phyloP scores from a whole-genome alignment of 2,797 vertebrate species.

The Betta splendens region DNA sequence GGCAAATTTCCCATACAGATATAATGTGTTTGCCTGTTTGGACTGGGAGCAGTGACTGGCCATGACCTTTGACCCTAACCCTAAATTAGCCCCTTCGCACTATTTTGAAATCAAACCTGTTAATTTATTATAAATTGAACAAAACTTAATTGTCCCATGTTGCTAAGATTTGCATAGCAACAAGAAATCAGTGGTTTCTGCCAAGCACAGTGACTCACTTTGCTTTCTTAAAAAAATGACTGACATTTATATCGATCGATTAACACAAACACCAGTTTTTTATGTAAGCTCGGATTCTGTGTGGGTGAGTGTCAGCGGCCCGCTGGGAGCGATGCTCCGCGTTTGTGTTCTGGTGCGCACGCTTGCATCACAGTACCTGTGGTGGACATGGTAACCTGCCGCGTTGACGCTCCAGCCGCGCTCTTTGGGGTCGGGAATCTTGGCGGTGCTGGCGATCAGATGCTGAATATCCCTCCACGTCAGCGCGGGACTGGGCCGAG shows the following conservation, averaged over 20 bases:
- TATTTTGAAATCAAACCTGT: too few relatives aligned
- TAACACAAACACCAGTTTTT: too few relatives aligned
- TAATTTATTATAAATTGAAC: too few relatives aligned
- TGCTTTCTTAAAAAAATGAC: not conserved
- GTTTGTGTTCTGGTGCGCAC: not conserved
- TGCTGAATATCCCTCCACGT: constrained; percentile 84
- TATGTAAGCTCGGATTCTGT: too few relatives aligned
- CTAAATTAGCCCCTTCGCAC: too few relatives aligned
- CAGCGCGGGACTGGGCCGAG: constrained; percentile 78
- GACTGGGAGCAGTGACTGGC: too few relatives aligned
- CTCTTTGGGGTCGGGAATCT: constrained; percentile 80
- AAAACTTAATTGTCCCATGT: not conserved
- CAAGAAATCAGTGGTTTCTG: not conserved
- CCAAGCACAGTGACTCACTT: not conserved
- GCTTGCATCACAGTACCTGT: constrained; percentile 73
- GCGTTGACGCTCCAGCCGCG: constrained; percentile 79
- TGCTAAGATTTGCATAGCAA: constrained; percentile 1
- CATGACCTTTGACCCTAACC: too few relatives aligned
- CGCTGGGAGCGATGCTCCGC: not conserved
- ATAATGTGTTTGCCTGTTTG: too few relatives aligned
- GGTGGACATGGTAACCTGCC: constrained; percentile 80
- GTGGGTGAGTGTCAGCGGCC: not conserved
- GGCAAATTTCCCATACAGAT: too few relatives aligned
- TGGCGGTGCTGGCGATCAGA: constrained; percentile 80
- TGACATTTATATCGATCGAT: too few relatives aligned